Evolutionary conservation across 2,797 vertebrate species (phyloP), one percentile per base, ranked within the genome.

Genomic region (Nothura maculosa): DNA sequence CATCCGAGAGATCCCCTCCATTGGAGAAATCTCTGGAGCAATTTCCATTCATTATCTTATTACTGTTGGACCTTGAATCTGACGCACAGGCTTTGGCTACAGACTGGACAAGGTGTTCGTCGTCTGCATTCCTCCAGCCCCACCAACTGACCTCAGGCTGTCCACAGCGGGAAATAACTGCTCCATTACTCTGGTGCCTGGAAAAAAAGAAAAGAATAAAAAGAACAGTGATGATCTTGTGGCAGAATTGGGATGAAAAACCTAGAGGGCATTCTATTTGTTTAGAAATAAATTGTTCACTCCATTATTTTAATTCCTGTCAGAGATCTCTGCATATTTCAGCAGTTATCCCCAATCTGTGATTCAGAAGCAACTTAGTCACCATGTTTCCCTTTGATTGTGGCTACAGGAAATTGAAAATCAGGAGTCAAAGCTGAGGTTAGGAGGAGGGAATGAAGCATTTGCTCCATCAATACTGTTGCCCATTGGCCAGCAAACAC

Each of bases 71-170:
- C 86, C 97, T 98, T 11, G 98, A 97, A 95, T 99, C 99, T n/a
- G 98, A 98, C 12, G 99, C 99, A 45, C 99, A 99, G 62, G 99
- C 99, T 97, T 98, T 99, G 96, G 99, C 99, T 28, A 99, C 99
- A 12, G 99, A 99, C 94, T 99, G 99, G 43, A 99, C 99, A 63
- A 99, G 98, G 94, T 99, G 99, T 88, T 99, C 99, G 0, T 99
- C 99, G 6, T 99, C 99, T 0, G 99, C 99, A 2, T 99, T 99
- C 77, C 99, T 98, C 99, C 99, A 99, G 87, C 99, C 99, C 99
- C 99, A 99, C 99, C 99, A 99, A 97, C 99, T 99, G 96, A 99
- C 99, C 97, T 99, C 99, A 0, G 99, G 99, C 95, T 99, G 99
- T n/a, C 99, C 98, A 4, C 99, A 99, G 94, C 99, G 99, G 27